Percentiles rank a stretch among this genome's conserved stretches.
phyloP scores from a whole-genome alignment of 2,888 invertebrate species.

The Cataglyphis rosenhaueri region DNA sequence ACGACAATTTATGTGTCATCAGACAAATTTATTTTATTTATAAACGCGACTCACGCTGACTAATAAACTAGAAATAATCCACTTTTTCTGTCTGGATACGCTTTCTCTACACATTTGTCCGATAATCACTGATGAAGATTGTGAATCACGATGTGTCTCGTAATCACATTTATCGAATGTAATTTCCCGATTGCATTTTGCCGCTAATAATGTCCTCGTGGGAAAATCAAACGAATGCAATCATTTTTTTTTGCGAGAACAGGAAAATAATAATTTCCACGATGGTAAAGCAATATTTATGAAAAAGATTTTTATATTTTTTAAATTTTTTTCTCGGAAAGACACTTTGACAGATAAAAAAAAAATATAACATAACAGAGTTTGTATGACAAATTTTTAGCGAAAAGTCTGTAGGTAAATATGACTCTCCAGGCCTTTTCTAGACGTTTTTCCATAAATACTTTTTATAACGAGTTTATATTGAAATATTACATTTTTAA shows the following conservation, averaged over 20 bases:
- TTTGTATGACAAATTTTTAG: background rate
- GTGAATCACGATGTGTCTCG: conserved; percentile 21
- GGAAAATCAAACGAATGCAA: conserved; percentile 2
- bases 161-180: conserved; percentile 32
- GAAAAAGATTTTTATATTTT: background rate
- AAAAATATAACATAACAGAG: background rate
- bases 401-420: background rate
- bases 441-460: background rate
- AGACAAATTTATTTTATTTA: conserved; percentile 10
- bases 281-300: background rate
- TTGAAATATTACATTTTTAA: background rate
- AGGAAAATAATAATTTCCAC: background rate
- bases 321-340: background rate
- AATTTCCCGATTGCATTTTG: conserved; percentile 28
- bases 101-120: conserved; percentile 40
- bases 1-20: conserved; percentile 15
- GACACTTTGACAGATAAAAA: too few relatives aligned
- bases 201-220: conserved; percentile 13
- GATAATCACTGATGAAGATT: conserved; percentile 14
- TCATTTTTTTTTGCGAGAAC: background rate
- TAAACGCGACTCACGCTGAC: conserved; percentile 42
- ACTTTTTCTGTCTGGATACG: conserved; percentile 41
- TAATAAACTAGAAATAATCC: conserved; percentile 45
- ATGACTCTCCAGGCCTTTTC: background rate
- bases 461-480: background rate